A percentile compares a stretch with the other conserved stretches of the same genome.
These are phyloP conservation scores for Teinopalpus imperialis DNA, from an alignment of 2,888 invertebrate species.

Conservation along the genomic window DNA sequence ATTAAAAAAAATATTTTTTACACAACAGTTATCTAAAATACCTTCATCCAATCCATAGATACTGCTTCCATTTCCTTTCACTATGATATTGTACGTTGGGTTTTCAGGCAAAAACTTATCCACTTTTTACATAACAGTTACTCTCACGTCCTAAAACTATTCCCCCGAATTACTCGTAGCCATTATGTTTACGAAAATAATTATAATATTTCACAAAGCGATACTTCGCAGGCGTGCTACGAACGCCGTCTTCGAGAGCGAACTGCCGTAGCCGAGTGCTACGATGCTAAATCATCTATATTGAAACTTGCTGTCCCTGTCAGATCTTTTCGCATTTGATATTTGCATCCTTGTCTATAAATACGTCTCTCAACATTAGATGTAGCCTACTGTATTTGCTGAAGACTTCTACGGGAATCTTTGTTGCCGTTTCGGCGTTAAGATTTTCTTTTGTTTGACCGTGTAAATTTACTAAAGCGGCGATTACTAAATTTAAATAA, in stretches of 20 bases:
- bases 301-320: constrained; percentile 33
- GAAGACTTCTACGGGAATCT: constrained; percentile 62
- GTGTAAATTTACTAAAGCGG: constrained; percentile 29
- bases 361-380: constrained; percentile 56
- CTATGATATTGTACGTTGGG: constrained; percentile 78
- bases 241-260: constrained; percentile 49
- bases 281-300: constrained; percentile 44
- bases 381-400: constrained; percentile 55
- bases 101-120: constrained; percentile 69
- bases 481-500: too few species aligned
- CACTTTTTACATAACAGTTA: constrained; percentile 75
- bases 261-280: constrained; percentile 35
- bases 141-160: constrained; percentile 43
- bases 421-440: constrained; percentile 62
- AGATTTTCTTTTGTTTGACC: constrained; percentile 37
- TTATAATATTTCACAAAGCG: constrained; percentile 27
- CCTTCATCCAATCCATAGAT: constrained; percentile 71
- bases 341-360: constrained; percentile 44
- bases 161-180: constrained; percentile 45
- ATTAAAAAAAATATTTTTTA: too few species aligned
- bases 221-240: constrained; percentile 60
- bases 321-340: constrained; percentile 29
- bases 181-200: constrained; percentile 37
- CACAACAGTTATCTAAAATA: too few species aligned
- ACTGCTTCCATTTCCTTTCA: constrained; percentile 70